Evolutionary conservation across 2,888 invertebrate species (phyloP).

Genomic region (Mythimna pallens): DNA sequence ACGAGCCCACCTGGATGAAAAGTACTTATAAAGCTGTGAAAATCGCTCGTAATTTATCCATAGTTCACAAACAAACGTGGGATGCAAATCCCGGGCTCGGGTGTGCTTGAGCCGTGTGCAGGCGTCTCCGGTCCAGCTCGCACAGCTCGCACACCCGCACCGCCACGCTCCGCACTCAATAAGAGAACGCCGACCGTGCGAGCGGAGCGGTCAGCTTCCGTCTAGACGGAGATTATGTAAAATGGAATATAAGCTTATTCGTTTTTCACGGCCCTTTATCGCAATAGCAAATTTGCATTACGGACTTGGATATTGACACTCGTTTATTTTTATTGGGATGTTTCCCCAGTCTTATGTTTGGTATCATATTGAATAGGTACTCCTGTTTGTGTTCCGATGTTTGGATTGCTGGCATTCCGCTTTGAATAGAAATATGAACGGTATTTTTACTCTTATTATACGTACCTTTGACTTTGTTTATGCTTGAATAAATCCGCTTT

Average conservation of each 20-base stretch:
- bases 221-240: slow-evolving; percentile 89
- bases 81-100: slow-evolving; percentile 74
- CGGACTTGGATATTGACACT: slow-evolving; percentile 78
- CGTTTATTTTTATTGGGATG: slow-evolving; percentile 81
- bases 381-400: slow-evolving; percentile 71
- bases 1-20: slow-evolving; percentile 73
- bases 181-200: slow-evolving; percentile 73
- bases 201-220: slow-evolving; percentile 80
- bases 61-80: slow-evolving; percentile 77
- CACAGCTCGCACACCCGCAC: slow-evolving; percentile 53
- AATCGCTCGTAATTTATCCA: slow-evolving; percentile 77
- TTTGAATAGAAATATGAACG: slow-evolving; percentile 68
- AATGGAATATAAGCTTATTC: slow-evolving; percentile 84
- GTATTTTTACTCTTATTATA: slow-evolving; percentile 36
- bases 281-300: slow-evolving; percentile 79
- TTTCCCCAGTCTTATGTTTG: slow-evolving; percentile 74
- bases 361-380: slow-evolving; percentile 70
- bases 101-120: slow-evolving; percentile 53
- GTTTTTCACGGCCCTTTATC: slow-evolving; percentile 81
- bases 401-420: slow-evolving; percentile 61
- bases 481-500: slow-evolving; percentile 12
- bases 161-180: slow-evolving; percentile 67
- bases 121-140: slow-evolving; percentile 26
- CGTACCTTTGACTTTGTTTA: slow-evolving; percentile 22
- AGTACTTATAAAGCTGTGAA: slow-evolving; percentile 77